phyloP scores from a whole-genome alignment of 2,888 invertebrate species.

The Cryptocephalus moraei region DNA sequence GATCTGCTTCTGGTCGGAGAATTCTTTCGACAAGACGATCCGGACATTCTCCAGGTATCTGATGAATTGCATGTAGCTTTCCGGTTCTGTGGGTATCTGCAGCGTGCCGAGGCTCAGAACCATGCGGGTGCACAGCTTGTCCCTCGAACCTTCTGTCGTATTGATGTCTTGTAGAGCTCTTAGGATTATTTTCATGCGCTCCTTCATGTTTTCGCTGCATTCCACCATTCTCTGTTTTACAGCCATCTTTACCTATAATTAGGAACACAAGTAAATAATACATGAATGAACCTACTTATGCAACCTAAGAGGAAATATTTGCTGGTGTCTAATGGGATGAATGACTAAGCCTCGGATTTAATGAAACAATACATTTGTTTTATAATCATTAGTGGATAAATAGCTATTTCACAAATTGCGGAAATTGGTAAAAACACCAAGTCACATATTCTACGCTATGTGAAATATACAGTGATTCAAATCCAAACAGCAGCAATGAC shows the following conservation, averaged over 20 bases:
- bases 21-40: conserved; percentile 30
- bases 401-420: no score
- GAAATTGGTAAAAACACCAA: no score
- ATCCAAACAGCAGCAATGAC: no score
- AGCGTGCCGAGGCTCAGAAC: conserved; percentile 42
- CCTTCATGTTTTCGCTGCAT: conserved; percentile 38
- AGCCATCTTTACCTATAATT: conserved; percentile 36
- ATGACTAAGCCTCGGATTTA: no score
- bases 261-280: no score
- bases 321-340: no score
- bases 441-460: no score
- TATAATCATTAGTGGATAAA: no score
- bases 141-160: conserved; percentile 36
- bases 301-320: no score
- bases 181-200: conserved; percentile 42
- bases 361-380: no score
- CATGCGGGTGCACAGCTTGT: conserved; percentile 43
- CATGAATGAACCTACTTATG: no score
- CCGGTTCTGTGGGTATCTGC: conserved; percentile 31
- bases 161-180: conserved; percentile 40
- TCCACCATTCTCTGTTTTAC: conserved; percentile 49
- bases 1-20: conserved; percentile 40
- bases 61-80: conserved; percentile 29
- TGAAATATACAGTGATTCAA: no score
- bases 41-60: conserved; percentile 29